Percentiles rank a stretch among this genome's conserved stretches.
phyloP scores from a whole-genome alignment of 2,888 invertebrate genomes.

The Strigamia crassipes region DNA sequence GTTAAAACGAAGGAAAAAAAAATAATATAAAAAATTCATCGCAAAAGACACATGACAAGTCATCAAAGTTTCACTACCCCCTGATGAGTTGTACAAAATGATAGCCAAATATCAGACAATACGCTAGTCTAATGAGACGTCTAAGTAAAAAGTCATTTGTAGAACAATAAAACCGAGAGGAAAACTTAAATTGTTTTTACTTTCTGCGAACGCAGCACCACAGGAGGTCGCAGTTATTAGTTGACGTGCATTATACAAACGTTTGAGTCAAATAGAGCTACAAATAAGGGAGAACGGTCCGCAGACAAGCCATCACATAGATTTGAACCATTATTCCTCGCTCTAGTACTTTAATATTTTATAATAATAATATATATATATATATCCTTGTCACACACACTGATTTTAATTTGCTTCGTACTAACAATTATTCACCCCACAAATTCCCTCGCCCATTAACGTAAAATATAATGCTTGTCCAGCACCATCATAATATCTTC shows the following conservation, averaged over 20 bases:
- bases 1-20: neutral
- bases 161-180: neutral
- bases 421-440: conserved; percentile 28
- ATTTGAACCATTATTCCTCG: neutral
- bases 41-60: neutral
- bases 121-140: neutral
- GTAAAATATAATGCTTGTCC: conserved; percentile 36
- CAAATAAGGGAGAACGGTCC: conserved; percentile 8
- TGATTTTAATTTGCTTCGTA: conserved; percentile 16
- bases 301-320: neutral
- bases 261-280: neutral
- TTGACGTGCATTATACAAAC: conserved; percentile 7
- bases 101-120: conserved; percentile 38
- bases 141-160: conserved; percentile 22
- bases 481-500: conserved; percentile 35
- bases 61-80: conserved; percentile 25
- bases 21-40: neutral
- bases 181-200: neutral
- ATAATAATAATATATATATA: neutral
- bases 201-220: neutral
- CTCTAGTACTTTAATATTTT: neutral
- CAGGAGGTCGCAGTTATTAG: conserved; percentile 19
- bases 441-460: neutral
- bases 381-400: neutral
- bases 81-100: neutral